A percentile compares a stretch with the other conserved stretches of the same genome.
Conservation (phyloP, 2,888 invertebrate species). For the Eugnorisma glareosa region DNA sequence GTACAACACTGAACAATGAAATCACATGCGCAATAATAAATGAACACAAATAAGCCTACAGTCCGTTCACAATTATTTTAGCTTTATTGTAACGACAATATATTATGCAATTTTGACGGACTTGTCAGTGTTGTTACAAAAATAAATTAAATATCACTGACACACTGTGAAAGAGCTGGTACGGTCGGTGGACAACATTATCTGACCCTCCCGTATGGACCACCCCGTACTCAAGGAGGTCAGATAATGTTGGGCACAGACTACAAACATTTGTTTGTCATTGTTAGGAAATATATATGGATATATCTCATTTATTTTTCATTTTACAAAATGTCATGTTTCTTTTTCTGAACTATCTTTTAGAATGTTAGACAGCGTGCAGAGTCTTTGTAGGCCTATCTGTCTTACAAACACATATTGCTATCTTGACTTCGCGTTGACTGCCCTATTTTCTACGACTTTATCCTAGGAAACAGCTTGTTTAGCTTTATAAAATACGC, state of each 20-base stretch:
- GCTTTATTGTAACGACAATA: neutral
- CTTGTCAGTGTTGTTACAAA: neutral
- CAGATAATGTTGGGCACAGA: too few species aligned
- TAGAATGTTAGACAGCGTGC: neutral
- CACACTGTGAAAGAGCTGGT: too few species aligned
- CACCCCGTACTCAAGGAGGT: too few species aligned
- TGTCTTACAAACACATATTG: slow-evolving; percentile 16
- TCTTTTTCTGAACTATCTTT: neutral
- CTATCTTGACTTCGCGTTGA: neutral
- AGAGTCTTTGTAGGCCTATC: slow-evolving; percentile 6
- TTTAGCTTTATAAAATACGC: slow-evolving; percentile 34
- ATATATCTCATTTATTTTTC: neutral
- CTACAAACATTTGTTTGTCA: neutral
- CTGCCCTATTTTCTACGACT: slow-evolving; percentile 5
- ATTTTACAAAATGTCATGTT: neutral
- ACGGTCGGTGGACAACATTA: too few species aligned
- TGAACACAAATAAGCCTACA: slow-evolving; percentile 22
- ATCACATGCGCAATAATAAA: neutral
- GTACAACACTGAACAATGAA: neutral
- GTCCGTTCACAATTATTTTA: neutral
- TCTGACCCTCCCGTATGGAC: too few species aligned
- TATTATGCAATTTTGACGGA: neutral
- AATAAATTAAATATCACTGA: too few species aligned
- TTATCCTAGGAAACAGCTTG: slow-evolving; percentile 15
- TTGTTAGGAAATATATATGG: neutral